Evolutionary conservation across 2,888 invertebrate species (phyloP), one percentile per base, ranked within the genome.

Genomic region (Agrypnus murinus): DNA sequence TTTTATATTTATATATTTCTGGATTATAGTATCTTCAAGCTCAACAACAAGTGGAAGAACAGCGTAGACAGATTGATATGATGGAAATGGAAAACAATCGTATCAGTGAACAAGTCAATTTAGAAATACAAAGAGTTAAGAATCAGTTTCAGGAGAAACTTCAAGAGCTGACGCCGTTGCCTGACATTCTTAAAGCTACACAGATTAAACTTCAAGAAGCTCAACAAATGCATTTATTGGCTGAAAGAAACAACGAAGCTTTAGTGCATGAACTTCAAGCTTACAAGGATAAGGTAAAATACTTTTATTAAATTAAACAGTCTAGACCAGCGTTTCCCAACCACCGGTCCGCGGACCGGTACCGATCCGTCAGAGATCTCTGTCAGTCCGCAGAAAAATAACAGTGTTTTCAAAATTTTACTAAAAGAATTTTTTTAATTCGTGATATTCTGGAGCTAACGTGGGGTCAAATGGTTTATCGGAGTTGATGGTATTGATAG

Each of bases 11-110:
- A 17, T 8, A 14, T 38, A 46, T 60, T 59, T 62, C 72, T n/a
- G n/a, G n/a, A n/a, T n/a, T 77, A 15, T 68, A 86, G 85, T 91
- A 90, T 78, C 80, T 91, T 17, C 88, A 90, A 87, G 91, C 92
- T 0, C 92, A 92, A 78, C 91, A 92, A 81, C 83, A 89, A 57
- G 91, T 92, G 0, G 92, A 93, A 81, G 92, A 92, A 80, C 92
- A 92, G 80, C 86, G 88, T 0, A 86, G 91, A 0, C 91, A 92
- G 78, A 88, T 92, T 79, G 91, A 92, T 72, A 85, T 91, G 80
- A 90, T 92, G 90, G 92, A 92, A 78, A 88, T 92, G 88, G 92
- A 92, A 77, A 92, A 92, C 78, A 89, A 89, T 15, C 86, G 92
- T 55, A 90, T 92, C 79, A 90, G 90, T 75, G 92, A 92, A 78